Evolutionary conservation across 2,888 invertebrate genomes (phyloP), one percentile per base, ranked within the genome.

Genomic region (Xestia rhomboidea): DNA sequence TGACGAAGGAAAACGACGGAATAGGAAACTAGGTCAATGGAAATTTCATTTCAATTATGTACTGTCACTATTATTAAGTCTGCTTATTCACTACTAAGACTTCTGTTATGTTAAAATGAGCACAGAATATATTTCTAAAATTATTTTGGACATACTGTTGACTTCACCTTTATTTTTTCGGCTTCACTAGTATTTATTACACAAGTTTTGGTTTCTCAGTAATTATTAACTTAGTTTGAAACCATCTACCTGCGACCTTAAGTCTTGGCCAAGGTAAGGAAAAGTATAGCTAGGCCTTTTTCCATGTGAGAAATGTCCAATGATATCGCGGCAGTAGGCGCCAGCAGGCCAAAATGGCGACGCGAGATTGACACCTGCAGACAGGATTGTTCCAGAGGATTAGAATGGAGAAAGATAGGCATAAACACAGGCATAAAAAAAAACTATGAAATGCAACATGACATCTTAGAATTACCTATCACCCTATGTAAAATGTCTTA

Each of bases 11-110:
- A 81, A 38, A 64, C 34, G 27, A 30, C 7, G 1, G 34, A 49
- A 66, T 34, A 49, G 27, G 64, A 69, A 82, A 80, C 57, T 77
- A 21, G 69, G 77, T 82, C 80, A 80, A 49, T 67, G 38, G 10
- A 24, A 51, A 30, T 54, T 68, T 69, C 24, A 51, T 79, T 79
- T 57, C 7, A 24, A 18, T 24, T 78, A 27, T 62, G 44, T 77
- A 44, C 51, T 30, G 10, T 60, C 2, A 57, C 21, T 30, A 2
- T 34, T 34, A 34, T 5, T 21, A 38, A 27, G 27, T 54, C 5
- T 76, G 5, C 24, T 64, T 64, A 44, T n/a, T 77, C 30, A 46
- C 18, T 18, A 44, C 34, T 38, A 46, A 62, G 30, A 18, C 8
- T 68, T 18, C 6, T 27, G 11, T 18, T 1, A 30, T 27, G 38